Conservation (phyloP, 2,113 vertebrate genomes). For the Alouatta palliata region DNA sequence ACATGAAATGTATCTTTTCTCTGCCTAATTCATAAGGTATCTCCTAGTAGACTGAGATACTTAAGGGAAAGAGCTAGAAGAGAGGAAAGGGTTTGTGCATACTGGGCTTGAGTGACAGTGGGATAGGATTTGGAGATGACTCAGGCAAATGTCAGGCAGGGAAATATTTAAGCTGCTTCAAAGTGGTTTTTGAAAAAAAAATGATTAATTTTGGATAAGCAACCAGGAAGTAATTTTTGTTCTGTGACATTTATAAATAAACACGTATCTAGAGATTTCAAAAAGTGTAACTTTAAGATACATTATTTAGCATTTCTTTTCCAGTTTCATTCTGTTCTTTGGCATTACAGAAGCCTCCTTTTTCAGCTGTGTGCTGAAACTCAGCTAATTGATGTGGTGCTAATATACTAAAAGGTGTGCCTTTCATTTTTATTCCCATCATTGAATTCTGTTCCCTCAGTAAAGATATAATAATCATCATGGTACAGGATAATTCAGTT, state of each 20-base stretch:
- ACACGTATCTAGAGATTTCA: neutral
- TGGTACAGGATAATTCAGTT: no score
- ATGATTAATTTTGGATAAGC: neutral
- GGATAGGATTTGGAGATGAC: neutral
- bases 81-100: neutral
- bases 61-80: neutral
- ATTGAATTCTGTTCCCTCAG: neutral
- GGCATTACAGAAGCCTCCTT: neutral
- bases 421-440: neutral
- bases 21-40: neutral
- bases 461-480: neutral
- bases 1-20: neutral
- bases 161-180: neutral
- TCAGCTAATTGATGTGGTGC: neutral
- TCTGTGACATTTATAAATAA: neutral
- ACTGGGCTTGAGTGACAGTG: neutral
- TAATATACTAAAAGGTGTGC: neutral
- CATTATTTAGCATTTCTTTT: neutral
- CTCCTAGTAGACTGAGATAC: neutral
- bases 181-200: neutral
- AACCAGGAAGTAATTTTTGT: neutral
- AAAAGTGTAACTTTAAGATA: neutral
- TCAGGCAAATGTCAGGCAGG: neutral
- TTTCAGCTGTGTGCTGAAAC: neutral
- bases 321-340: neutral